These are phyloP conservation scores for Tachuris rubrigastra DNA, from an alignment of 2,113 vertebrate species.

Conservation along the genomic window DNA sequence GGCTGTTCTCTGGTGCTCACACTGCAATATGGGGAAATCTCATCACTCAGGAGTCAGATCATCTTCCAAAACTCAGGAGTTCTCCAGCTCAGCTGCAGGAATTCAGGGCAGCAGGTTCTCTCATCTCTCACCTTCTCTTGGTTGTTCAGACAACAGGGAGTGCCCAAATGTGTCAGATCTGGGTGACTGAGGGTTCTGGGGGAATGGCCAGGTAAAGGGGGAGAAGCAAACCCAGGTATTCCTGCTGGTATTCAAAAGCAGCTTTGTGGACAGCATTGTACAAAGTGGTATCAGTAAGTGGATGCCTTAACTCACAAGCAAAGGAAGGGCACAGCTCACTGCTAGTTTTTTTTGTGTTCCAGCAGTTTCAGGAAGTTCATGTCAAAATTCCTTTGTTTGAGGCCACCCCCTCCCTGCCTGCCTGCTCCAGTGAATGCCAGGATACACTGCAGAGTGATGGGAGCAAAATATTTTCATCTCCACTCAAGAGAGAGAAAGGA, in stretches of 20 bases:
- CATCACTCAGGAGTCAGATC: background rate
- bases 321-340: background rate
- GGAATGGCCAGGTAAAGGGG: background rate
- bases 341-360: too few relatives aligned
- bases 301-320: background rate
- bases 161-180: too few relatives aligned
- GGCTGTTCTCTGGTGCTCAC: background rate
- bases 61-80: background rate
- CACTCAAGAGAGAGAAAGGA: background rate
- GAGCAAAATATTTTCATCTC: background rate
- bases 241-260: background rate
- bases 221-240: background rate
- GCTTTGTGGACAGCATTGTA: background rate
- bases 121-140: background rate
- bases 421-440: background rate
- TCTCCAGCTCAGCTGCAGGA: background rate
- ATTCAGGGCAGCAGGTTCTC: background rate
- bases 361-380: background rate
- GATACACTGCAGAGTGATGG: background rate
- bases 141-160: too few relatives aligned
- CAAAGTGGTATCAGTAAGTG: background rate
- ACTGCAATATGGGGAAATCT: accelerated
- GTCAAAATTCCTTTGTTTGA: background rate
- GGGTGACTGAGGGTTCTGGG: background rate
- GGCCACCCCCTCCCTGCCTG: background rate